Conservation (phyloP, 2,888 invertebrate species). For the Aphidoletes aphidimyza region DNA sequence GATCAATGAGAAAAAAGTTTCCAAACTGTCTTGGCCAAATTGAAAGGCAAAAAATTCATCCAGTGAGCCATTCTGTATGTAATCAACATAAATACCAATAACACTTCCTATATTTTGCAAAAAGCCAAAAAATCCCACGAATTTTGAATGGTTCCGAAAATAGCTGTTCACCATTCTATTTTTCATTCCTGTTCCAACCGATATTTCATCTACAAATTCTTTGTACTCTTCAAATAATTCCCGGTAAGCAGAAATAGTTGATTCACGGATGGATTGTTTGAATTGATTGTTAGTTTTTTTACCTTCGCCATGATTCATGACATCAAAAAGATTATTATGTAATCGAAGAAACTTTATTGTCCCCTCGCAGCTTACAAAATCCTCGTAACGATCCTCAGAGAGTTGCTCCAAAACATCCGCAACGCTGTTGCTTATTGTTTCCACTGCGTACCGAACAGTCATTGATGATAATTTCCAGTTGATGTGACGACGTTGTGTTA, state of each 20-base stretch:
- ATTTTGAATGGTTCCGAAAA: background rate
- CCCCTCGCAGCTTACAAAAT: background rate
- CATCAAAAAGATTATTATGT: background rate
- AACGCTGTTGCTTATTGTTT: background rate
- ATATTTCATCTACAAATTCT: background rate
- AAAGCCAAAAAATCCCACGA: slow-evolving; percentile 23
- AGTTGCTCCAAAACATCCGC: slow-evolving; percentile 1
- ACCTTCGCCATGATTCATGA: background rate
- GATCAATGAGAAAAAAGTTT: slow-evolving; percentile 18
- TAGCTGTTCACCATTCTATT: background rate
- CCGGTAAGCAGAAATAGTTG: background rate
- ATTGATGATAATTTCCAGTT: background rate
- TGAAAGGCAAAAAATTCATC: background rate
- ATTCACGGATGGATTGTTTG: background rate
- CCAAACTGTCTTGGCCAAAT: background rate
- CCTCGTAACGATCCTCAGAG: background rate
- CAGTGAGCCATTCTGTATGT: background rate
- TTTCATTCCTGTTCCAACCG: background rate
- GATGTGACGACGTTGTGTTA: slow-evolving; percentile 10
- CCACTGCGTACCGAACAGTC: background rate
- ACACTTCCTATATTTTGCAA: background rate
- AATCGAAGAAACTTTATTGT: background rate
- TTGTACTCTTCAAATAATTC: background rate
- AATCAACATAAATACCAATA: background rate
- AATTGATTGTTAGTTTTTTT: background rate